phyloP scores from a whole-genome alignment of 2,797 vertebrate species.

The Vultur gryphus region DNA sequence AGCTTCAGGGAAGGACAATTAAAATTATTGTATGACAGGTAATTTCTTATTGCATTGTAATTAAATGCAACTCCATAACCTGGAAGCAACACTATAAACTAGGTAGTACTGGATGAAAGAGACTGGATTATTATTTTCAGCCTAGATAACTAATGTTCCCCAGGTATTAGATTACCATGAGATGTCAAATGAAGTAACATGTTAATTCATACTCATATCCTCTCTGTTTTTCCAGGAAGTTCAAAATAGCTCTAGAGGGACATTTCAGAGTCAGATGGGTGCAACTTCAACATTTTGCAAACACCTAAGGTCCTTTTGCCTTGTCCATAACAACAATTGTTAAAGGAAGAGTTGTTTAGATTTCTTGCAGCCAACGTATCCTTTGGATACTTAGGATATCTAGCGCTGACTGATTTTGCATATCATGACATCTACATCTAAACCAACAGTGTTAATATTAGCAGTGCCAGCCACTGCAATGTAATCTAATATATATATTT shows the following conservation, averaged over 20 bases:
- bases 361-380: neutral
- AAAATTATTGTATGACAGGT: neutral
- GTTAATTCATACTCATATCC: neutral
- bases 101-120: neutral
- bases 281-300: neutral
- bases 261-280: neutral
- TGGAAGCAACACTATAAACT: neutral
- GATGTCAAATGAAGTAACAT: neutral
- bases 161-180: neutral
- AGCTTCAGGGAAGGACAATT: neutral
- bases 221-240: neutral
- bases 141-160: neutral
- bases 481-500: neutral
- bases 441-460: neutral
- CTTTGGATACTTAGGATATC: neutral
- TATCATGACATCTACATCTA: neutral
- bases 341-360: neutral
- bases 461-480: neutral
- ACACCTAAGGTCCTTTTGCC: neutral
- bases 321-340: neutral
- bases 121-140: neutral
- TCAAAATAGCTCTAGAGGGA: neutral
- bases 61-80: neutral
- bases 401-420: neutral
- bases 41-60: neutral